phyloP scores from a whole-genome alignment of 2,113 vertebrate genomes.

The Ellobius talpinus region DNA sequence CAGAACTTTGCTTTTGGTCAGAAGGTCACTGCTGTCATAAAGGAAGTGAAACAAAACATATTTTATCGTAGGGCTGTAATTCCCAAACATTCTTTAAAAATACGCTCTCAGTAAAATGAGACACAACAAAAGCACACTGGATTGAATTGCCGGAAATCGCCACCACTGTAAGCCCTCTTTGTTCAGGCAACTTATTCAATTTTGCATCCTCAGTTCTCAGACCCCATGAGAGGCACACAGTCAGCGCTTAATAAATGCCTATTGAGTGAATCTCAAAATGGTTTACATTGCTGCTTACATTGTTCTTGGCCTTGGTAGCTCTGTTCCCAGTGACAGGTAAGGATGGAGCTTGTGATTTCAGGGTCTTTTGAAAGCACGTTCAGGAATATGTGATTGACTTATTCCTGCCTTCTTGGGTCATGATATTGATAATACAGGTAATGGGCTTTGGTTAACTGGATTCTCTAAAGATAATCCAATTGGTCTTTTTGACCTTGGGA shows the following conservation, averaged over 20 bases:
- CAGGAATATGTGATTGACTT: constrained; percentile 43
- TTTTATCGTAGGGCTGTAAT: constrained; percentile 70
- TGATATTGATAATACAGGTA: constrained; percentile 46
- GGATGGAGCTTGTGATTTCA: constrained; percentile 47
- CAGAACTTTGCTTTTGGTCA: constrained; percentile 78
- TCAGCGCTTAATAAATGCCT: constrained; percentile 37
- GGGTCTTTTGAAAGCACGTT: constrained; percentile 53
- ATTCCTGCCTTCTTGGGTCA: constrained; percentile 57
- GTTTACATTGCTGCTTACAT: constrained; percentile 56
- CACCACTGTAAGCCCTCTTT: constrained; percentile 60
- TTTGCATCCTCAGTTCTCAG: constrained; percentile 34
- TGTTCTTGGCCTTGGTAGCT: constrained; percentile 46
- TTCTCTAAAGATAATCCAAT: constrained; percentile 53
- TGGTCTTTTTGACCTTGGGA: constrained; percentile 41
- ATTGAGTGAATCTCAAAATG: constrained; percentile 34
- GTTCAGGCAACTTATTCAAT: constrained; percentile 63
- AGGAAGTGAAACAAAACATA: constrained; percentile 80
- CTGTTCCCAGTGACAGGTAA: constrained; percentile 37
- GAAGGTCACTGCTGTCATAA: constrained; percentile 78
- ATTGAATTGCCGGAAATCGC: constrained; percentile 73
- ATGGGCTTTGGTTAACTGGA: constrained; percentile 27
- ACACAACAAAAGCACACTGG: constrained; percentile 74
- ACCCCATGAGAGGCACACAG: not conserved
- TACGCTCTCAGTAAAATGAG: constrained; percentile 78
- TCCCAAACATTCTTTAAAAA: constrained; percentile 79